These are phyloP conservation scores for Rachycentron canadum DNA, from an alignment of 2,797 vertebrate genomes.

Conservation along the genomic window DNA sequence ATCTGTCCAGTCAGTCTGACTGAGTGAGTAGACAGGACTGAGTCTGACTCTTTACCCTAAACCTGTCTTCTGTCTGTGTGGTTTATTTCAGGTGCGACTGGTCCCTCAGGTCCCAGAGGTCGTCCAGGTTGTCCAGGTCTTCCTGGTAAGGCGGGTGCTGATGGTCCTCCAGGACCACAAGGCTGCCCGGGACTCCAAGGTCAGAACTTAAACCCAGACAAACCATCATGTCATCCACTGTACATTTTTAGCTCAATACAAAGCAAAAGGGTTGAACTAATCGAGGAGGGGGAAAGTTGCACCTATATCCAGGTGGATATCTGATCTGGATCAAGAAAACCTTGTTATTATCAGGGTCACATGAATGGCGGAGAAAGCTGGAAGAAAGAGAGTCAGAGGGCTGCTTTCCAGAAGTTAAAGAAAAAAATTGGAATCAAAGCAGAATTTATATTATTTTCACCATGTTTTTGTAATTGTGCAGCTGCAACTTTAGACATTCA, in stretches of 20 bases:
- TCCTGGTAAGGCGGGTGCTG: slow-evolving; percentile 67
- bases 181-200: slow-evolving; percentile 79
- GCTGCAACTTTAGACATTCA: too few relatives aligned
- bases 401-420: too few relatives aligned
- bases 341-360: too few relatives aligned
- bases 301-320: too few relatives aligned
- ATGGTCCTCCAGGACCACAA: slow-evolving; percentile 72
- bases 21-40: neutral
- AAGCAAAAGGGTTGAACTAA: neutral
- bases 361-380: too few relatives aligned
- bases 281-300: too few relatives aligned
- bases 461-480: too few relatives aligned
- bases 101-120: slow-evolving; percentile 77
- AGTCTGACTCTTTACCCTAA: too few relatives aligned
- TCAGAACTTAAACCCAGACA: slow-evolving; percentile 39
- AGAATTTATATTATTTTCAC: too few relatives aligned
- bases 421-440: too few relatives aligned
- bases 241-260: neutral
- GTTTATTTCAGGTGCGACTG: slow-evolving; percentile 73
- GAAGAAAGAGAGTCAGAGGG: too few relatives aligned
- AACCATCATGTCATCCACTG: neutral
- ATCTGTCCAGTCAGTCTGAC: too few relatives aligned
- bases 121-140: slow-evolving; percentile 73
- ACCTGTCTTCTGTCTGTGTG: slow-evolving; percentile 15
- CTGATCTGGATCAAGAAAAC: neutral